Conservation (phyloP, 1,140 invertebrate genomes). For the Drosophila albomicans region DNA sequence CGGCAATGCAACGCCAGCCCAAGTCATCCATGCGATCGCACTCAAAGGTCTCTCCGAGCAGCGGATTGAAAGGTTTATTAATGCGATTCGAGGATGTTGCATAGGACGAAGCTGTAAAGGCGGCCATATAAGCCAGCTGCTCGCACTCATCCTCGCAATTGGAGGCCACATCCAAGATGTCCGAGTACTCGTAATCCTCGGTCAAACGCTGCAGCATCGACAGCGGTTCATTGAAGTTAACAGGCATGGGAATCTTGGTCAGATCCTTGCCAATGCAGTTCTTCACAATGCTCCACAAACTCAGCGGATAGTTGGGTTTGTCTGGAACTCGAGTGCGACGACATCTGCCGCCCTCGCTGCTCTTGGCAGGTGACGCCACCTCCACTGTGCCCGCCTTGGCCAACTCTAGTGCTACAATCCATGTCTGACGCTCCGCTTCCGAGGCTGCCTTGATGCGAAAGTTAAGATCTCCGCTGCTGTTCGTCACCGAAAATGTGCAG, state of each 20-base stretch:
- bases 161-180: conserved; percentile 94
- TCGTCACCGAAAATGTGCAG: conserved; percentile 98
- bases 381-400: conserved; percentile 89
- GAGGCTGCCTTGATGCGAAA: conserved; percentile 97
- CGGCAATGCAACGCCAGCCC: conserved; percentile 96
- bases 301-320: conserved; percentile 97
- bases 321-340: conserved; percentile 93
- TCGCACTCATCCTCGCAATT: conserved; percentile 93
- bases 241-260: conserved; percentile 99
- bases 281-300: conserved; percentile 99
- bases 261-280: conserved; percentile 99
- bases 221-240: conserved; percentile 99
- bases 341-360: conserved; percentile 67
- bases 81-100: conserved; percentile 93
- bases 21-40: conserved; percentile 97
- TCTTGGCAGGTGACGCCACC: conserved; percentile 88
- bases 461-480: conserved; percentile 96
- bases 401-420: conserved; percentile 98
- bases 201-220: conserved; percentile 98
- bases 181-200: conserved; percentile 99
- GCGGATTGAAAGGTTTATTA: conserved; percentile 91
- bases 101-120: conserved; percentile 98
- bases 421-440: conserved; percentile 98
- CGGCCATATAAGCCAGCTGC: conserved; percentile 97
- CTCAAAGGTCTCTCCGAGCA: conserved; percentile 98